These are phyloP conservation scores for Drosophila multiciliata DNA, from an alignment of 2,888 invertebrate species.

Conservation along the genomic window DNA sequence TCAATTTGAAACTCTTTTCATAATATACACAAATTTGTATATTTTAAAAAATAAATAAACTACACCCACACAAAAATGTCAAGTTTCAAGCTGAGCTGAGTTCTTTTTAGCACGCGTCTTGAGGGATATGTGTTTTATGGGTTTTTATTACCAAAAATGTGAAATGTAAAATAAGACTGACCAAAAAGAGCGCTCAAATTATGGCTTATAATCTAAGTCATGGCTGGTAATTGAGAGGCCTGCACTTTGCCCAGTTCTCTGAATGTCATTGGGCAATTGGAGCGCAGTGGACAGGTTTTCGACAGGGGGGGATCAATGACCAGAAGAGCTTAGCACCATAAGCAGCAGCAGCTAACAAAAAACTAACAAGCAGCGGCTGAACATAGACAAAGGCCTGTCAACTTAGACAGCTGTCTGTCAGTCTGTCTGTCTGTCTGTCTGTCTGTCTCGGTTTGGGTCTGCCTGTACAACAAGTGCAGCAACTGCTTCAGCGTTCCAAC, in stretches of 20 bases:
- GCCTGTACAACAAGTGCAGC: slow-evolving; percentile 20
- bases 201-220: slow-evolving; percentile 27
- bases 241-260: slow-evolving; percentile 11
- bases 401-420: slow-evolving; percentile 20
- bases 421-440: neutral
- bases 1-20: slow-evolving; percentile 22
- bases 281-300: slow-evolving; percentile 14
- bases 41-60: slow-evolving; percentile 12
- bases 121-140: slow-evolving; percentile 7
- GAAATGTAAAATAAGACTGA: slow-evolving; percentile 20
- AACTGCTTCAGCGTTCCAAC: slow-evolving; percentile 46
- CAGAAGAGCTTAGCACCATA: slow-evolving; percentile 14
- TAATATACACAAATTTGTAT: slow-evolving; percentile 15
- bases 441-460: neutral
- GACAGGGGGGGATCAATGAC: slow-evolving; percentile 20
- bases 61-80: slow-evolving; percentile 41
- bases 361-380: slow-evolving; percentile 28
- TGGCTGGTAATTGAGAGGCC: slow-evolving; percentile 17
- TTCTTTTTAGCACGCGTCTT: slow-evolving; percentile 35
- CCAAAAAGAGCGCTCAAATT: slow-evolving; percentile 29
- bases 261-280: slow-evolving; percentile 33
- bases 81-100: slow-evolving; percentile 23
- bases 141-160: slow-evolving; percentile 6
- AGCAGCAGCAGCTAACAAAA: slow-evolving; percentile 1
- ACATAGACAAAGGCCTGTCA: slow-evolving; percentile 21